These are phyloP conservation scores for Drosophila mauritiana DNA, from an alignment of 1,140 invertebrate genomes.

Conservation along the genomic window DNA sequence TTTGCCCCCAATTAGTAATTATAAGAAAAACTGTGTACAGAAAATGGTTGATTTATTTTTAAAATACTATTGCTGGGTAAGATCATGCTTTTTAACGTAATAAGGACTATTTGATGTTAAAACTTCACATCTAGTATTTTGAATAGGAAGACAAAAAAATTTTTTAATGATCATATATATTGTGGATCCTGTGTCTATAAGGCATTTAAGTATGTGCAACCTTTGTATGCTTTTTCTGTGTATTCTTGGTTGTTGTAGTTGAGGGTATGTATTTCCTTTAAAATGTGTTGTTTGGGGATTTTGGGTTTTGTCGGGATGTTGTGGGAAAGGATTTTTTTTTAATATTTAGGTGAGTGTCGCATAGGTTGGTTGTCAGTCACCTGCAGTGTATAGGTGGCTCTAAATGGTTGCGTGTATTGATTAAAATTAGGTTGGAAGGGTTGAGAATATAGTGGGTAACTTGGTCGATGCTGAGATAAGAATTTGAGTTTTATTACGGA, in stretches of 20 bases:
- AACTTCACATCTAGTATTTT: no score
- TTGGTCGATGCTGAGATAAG: no score
- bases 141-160: conserved; percentile 5
- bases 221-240: neutral
- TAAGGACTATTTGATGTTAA: no score
- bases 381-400: no score
- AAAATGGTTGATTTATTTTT: no score
- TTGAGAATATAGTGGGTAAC: no score
- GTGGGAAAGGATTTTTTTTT: neutral
- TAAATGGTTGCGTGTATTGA: conserved; percentile 3
- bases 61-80: no score
- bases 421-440: neutral
- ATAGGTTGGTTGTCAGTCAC: neutral
- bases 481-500: no score
- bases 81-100: no score
- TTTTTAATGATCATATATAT: conserved; percentile 10
- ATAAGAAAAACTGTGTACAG: no score
- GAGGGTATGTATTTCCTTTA: neutral
- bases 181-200: conserved; percentile 12
- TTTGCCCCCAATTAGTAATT: no score
- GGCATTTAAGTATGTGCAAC: conserved; percentile 4
- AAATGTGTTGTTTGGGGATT: neutral
- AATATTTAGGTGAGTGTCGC: no score
- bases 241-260: neutral
- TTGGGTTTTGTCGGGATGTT: conserved; percentile 5